These are phyloP conservation scores for Bradypus variegatus DNA, from an alignment of 2,797 vertebrate species.

Conservation along the genomic window DNA sequence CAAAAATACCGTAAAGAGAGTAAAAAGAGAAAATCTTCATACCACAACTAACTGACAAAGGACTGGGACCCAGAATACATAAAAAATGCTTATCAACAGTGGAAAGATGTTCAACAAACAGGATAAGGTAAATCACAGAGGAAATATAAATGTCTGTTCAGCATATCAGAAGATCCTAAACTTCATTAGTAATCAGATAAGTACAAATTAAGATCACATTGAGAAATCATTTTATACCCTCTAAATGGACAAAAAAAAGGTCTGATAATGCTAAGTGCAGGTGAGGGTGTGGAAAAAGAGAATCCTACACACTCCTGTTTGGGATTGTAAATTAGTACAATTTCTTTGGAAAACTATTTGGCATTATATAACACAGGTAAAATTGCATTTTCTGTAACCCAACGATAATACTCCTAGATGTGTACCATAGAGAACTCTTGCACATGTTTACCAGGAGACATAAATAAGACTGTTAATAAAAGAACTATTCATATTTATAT, in stretches of 20 bases:
- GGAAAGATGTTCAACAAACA: neutral
- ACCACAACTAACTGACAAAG: neutral
- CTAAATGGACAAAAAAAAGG: neutral
- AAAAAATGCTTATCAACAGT: neutral
- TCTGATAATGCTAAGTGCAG: neutral
- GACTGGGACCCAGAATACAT: neutral
- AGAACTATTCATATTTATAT: neutral
- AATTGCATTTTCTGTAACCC: neutral
- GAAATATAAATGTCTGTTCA: neutral
- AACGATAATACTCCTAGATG: neutral
- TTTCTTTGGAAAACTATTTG: conserved; percentile 13
- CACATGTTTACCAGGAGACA: neutral
- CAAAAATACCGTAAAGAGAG: neutral
- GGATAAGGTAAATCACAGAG: neutral
- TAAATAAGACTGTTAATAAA: neutral
- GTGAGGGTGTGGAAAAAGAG: neutral
- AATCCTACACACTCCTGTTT: neutral
- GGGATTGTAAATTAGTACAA: neutral
- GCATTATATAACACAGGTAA: neutral
- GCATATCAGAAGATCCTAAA: neutral
- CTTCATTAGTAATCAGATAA: neutral
- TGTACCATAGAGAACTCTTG: neutral
- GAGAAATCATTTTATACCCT: neutral
- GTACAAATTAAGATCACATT: neutral
- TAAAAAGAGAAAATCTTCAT: conserved; percentile 3